Evolutionary conservation across 2,113 vertebrate species (phyloP).

Genomic region (Bostrychus sinensis): DNA sequence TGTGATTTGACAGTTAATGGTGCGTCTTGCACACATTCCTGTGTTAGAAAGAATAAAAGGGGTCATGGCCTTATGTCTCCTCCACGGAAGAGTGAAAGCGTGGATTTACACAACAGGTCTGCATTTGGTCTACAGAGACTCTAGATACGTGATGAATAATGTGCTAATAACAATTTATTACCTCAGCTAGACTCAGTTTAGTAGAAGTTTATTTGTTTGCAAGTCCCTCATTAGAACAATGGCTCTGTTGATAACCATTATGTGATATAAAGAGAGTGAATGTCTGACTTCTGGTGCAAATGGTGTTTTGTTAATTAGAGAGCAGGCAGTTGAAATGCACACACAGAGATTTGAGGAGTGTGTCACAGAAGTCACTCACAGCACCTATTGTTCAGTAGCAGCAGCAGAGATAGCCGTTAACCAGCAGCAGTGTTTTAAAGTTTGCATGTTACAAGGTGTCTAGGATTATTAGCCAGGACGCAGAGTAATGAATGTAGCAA

Average conservation of each 20-base stretch:
- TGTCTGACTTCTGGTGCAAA: background rate
- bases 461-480: conserved; percentile 60
- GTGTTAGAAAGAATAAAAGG: conserved; percentile 10
- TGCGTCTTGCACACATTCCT: conserved; percentile 30
- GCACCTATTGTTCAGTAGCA: conserved; percentile 56
- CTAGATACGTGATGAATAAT: background rate
- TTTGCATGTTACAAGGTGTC: conserved; percentile 40
- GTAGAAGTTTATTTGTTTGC: background rate
- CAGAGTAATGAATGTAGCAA: conserved; percentile 63
- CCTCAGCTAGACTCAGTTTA: background rate
- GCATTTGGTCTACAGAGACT: background rate
- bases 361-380: conserved; percentile 35
- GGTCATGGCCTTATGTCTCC: conserved; percentile 28
- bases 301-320: conserved; percentile 1
- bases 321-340: conserved; percentile 1
- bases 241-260: background rate
- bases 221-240: background rate
- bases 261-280: background rate
- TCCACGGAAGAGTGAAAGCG: conserved; percentile 24
- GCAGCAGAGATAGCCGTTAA: conserved; percentile 61
- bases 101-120: conserved; percentile 38
- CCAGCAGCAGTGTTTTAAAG: conserved; percentile 34
- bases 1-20: conserved; percentile 40
- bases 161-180: background rate
- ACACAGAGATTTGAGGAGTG: conserved; percentile 36